Percentiles rank a stretch among this genome's conserved stretches.
phyloP scores from a whole-genome alignment of 2,113 vertebrate species.

The Oryctolagus cuniculus region DNA sequence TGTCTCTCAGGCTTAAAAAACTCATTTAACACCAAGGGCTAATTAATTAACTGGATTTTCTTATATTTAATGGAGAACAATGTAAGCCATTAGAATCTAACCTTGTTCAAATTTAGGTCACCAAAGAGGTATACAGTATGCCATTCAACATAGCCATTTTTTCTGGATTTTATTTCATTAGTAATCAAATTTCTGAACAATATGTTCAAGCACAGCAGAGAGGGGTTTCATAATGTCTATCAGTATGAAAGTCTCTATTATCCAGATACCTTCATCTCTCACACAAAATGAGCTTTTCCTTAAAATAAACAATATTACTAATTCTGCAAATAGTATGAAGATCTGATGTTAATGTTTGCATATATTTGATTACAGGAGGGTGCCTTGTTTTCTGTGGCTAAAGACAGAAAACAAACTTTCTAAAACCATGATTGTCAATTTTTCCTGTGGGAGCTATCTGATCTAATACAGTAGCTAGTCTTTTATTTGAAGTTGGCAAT shows the following conservation, averaged over 20 bases:
- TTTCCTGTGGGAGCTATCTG: constrained; percentile 50
- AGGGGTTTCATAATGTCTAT: background rate
- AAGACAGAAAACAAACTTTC: constrained; percentile 61
- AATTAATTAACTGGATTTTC: constrained; percentile 87
- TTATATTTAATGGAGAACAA: constrained; percentile 85
- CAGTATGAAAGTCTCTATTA: background rate
- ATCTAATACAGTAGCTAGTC: constrained; percentile 69
- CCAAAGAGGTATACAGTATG: constrained; percentile 70
- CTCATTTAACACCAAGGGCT: constrained; percentile 85
- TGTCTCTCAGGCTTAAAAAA: constrained; percentile 87
- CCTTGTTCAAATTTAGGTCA: constrained; percentile 83
- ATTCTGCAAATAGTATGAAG: background rate
- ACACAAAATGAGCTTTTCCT: constrained; percentile 25
- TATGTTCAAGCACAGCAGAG: background rate
- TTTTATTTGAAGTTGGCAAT: constrained; percentile 75
- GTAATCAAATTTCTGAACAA: background rate
- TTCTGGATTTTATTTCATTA: background rate
- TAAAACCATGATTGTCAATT: background rate
- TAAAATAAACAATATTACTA: background rate
- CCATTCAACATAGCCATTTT: background rate
- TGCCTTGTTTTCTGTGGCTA: background rate
- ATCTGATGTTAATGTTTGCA: background rate
- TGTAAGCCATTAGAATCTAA: constrained; percentile 79
- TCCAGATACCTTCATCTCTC: background rate
- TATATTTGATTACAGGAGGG: background rate